Evolutionary conservation across 1,140 invertebrate genomes (phyloP).

Genomic region (Neodiprion fabricii): DNA sequence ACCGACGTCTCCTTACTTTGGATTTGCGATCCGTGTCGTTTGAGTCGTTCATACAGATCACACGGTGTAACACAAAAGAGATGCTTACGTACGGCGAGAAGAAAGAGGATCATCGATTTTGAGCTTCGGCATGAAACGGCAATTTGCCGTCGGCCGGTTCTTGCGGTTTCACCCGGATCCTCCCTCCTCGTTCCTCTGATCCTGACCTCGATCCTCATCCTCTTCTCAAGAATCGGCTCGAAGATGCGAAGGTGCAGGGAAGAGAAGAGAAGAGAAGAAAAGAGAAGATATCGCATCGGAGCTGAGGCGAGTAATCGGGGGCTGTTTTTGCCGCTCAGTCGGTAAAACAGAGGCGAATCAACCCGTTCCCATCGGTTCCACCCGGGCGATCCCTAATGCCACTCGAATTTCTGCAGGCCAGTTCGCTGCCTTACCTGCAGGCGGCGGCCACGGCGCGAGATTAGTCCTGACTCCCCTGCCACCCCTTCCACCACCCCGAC

Average conservation of each 20-base stretch:
- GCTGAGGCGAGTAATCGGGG: constrained; percentile 40
- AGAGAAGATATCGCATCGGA: background rate
- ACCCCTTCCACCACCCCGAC: background rate
- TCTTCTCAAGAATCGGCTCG: background rate
- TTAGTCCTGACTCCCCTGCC: too few species aligned
- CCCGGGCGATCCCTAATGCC: background rate
- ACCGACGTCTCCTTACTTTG: too few species aligned
- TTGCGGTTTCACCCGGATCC: constrained; percentile 15
- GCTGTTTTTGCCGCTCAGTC: constrained; percentile 42
- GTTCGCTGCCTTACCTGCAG: too few species aligned
- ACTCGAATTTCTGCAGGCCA: background rate
- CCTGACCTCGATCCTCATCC: background rate
- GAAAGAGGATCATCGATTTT: constrained; percentile 40
- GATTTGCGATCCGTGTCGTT: too few species aligned
- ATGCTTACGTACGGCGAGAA: constrained; percentile 1
- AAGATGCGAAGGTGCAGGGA: constrained; percentile 14
- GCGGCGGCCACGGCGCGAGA: too few species aligned
- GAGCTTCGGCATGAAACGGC: constrained; percentile 38
- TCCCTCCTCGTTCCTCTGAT: background rate
- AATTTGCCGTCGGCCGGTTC: constrained; percentile 34
- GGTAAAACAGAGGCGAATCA: constrained; percentile 50
- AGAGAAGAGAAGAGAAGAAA: constrained; percentile 28
- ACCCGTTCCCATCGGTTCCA: constrained; percentile 19
- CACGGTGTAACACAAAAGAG: too few species aligned
- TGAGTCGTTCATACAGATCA: too few species aligned